A percentile compares a stretch with the other conserved stretches of the same genome.
phyloP scores from a whole-genome alignment of 1,140 invertebrate genomes.

The Drosophila malerkotliana region DNA sequence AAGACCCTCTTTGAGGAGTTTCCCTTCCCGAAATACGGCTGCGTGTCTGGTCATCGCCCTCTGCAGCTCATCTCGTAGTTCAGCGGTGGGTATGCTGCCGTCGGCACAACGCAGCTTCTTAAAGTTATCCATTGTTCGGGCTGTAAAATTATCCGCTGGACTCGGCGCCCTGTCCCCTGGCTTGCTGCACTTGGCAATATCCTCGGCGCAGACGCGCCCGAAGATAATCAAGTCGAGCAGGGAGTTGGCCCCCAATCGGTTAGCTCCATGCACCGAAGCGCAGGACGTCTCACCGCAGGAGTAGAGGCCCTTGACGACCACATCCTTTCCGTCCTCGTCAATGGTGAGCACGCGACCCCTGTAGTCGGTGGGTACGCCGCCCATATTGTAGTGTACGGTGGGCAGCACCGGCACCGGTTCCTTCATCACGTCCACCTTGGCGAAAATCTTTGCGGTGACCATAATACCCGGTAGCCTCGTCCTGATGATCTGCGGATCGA shows the following conservation, averaged over 20 bases:
- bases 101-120: slow-evolving; percentile 92
- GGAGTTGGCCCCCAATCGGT: slow-evolving; percentile 98
- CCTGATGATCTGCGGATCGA: slow-evolving; percentile 95
- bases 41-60: slow-evolving; percentile 99
- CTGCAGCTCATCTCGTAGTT: slow-evolving; percentile 95
- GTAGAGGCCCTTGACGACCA: slow-evolving; percentile 89
- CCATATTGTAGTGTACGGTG: slow-evolving; percentile 99
- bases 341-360: slow-evolving; percentile 91
- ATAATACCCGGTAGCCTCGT: slow-evolving; percentile 91
- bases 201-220: slow-evolving; percentile 96
- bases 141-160: slow-evolving; percentile 91
- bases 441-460: slow-evolving; percentile 99
- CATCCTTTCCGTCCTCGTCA: slow-evolving; percentile 86
- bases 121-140: slow-evolving; percentile 95
- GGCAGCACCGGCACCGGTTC: slow-evolving; percentile 98
- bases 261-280: slow-evolving; percentile 98
- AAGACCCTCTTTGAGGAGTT: slow-evolving; percentile 92
- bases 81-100: slow-evolving; percentile 91
- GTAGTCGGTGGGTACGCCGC: slow-evolving; percentile 97
- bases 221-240: slow-evolving; percentile 98
- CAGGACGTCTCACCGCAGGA: slow-evolving; percentile 90
- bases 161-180: slow-evolving; percentile 92
- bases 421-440: slow-evolving; percentile 98
- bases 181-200: slow-evolving; percentile 90
- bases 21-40: slow-evolving; percentile 97